A percentile compares a stretch with the other conserved stretches of the same genome.
Conservation (phyloP, 2,888 invertebrate genomes). For the Lycaena phlaeas region DNA sequence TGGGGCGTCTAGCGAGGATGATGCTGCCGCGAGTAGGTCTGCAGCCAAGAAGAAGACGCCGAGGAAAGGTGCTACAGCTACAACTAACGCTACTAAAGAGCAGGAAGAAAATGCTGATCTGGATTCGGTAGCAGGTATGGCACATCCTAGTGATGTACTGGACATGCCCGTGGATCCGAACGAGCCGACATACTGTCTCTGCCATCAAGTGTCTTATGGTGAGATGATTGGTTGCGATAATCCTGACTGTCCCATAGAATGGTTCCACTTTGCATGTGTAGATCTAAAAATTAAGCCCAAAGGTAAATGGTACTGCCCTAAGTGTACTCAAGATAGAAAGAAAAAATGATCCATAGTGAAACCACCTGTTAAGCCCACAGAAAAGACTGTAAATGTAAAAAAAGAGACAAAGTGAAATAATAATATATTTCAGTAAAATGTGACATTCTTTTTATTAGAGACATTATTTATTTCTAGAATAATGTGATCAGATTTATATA, state of each 20-base stretch:
- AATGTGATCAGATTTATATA: conserved; percentile 16
- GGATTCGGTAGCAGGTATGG: conserved; percentile 70
- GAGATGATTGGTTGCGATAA: conserved; percentile 99
- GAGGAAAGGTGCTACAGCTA: conserved; percentile 47
- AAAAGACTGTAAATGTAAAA: conserved; percentile 54
- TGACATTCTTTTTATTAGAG: conserved; percentile 18
- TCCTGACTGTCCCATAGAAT: conserved; percentile 89
- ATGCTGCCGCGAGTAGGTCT: conserved; percentile 46
- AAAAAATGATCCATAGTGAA: conserved; percentile 77
- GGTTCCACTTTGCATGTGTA: conserved; percentile 97
- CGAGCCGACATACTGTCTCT: conserved; percentile 98
- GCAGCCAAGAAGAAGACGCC: conserved; percentile 58
- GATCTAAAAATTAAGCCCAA: conserved; percentile 92
- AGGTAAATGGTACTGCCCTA: conserved; percentile 97
- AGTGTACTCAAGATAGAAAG: conserved; percentile 87
- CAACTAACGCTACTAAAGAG: conserved; percentile 48
- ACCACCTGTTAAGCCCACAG: conserved; percentile 39
- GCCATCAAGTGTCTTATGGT: conserved; percentile 97
- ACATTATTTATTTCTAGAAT: conserved; percentile 20
- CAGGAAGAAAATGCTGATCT: conserved; percentile 62
- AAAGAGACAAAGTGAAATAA: conserved; percentile 46
- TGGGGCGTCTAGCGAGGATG: conserved; percentile 68
- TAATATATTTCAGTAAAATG: conserved; percentile 18
- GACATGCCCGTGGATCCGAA: conserved; percentile 97
- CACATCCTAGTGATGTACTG: conserved; percentile 91